Percentiles rank a stretch among this genome's conserved stretches.
Conservation (phyloP, 2,797 vertebrate genomes). For the Sebastes oblongus region DNA sequence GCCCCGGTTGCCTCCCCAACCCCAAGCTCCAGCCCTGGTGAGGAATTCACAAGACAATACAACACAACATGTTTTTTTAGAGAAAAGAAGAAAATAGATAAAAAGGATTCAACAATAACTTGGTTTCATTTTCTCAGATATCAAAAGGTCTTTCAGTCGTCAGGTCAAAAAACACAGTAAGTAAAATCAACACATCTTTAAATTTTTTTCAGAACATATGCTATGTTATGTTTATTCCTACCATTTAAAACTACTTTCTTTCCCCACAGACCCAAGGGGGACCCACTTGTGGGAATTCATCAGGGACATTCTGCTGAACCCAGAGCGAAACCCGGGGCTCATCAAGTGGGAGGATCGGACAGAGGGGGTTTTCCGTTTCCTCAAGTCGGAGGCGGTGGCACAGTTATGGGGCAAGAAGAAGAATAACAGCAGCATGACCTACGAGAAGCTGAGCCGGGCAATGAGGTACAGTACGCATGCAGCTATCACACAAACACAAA, state of each 20-base stretch:
- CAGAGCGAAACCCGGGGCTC: constrained; percentile 94
- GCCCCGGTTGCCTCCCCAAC: constrained; percentile 64
- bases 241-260: neutral
- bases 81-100: neutral
- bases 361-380: constrained; percentile 94
- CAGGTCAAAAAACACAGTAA: constrained; percentile 95
- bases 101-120: neutral
- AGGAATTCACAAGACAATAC: constrained; percentile 10
- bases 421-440: constrained; percentile 99
- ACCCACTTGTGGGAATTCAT: constrained; percentile 99
- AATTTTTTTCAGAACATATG: neutral
- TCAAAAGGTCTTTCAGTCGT: constrained; percentile 85
- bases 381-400: constrained; percentile 97
- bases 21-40: constrained; percentile 76
- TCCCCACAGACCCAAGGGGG: constrained; percentile 87
- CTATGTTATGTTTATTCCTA: neutral
- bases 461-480: constrained; percentile 87
- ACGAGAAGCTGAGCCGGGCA: constrained; percentile 97
- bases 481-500: neutral
- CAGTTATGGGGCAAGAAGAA: constrained; percentile 99
- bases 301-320: constrained; percentile 94
- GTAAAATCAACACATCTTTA: constrained; percentile 54
- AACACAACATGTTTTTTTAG: neutral
- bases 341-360: constrained; percentile 98
- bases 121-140: constrained; percentile 70